phyloP scores from a whole-genome alignment of 2,113 vertebrate species.

The human region GRCh38 chr2:184346501-184347000 shows the following conservation, averaged over 20 bases:
- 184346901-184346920: neutral
- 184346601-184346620: neutral
- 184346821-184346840: neutral
- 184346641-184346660: neutral
- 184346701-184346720: neutral
- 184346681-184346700: neutral
- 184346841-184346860: neutral
- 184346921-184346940: neutral
- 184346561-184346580: neutral
- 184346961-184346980: neutral
- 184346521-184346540: neutral
- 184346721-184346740: neutral
- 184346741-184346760: too few species aligned
- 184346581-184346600: neutral
- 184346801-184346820: neutral
- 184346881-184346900: neutral
- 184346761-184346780: neutral
- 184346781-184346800: too few species aligned
- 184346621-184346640: too few species aligned
- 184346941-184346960: neutral
- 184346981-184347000: neutral
- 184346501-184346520: neutral
- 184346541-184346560: neutral
- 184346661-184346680: neutral
- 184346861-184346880: neutral